phyloP scores from a whole-genome alignment of 2,888 invertebrate species.

The Chromoteleia sp. region DNA sequence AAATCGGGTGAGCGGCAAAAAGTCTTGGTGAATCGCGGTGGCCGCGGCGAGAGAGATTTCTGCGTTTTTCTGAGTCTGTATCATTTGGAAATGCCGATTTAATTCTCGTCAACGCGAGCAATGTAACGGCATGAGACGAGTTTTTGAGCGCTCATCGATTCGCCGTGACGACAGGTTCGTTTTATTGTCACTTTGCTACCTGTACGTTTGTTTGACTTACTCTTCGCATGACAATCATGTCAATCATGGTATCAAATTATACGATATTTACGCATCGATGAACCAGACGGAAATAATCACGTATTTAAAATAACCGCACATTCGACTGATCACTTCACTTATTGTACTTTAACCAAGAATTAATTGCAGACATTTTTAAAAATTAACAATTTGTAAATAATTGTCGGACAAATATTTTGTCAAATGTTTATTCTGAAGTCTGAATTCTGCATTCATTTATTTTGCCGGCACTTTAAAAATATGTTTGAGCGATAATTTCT shows the following conservation, averaged over 20 bases:
- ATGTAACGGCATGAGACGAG: conserved; percentile 47
- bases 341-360: too few relatives aligned
- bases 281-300: not conserved
- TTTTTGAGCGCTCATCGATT: conserved; percentile 48
- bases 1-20: conserved; percentile 39
- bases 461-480: too few relatives aligned
- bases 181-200: conserved; percentile 20
- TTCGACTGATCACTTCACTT: too few relatives aligned
- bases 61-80: conserved; percentile 56
- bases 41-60: conserved; percentile 47
- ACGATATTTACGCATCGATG: not conserved
- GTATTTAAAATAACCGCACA: too few relatives aligned
- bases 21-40: conserved; percentile 40
- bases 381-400: too few relatives aligned
- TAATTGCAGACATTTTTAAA: too few relatives aligned
- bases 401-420: not conserved
- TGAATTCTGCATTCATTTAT: not conserved
- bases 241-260: conserved; percentile 21
- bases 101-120: conserved; percentile 51
- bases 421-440: not conserved
- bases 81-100: conserved; percentile 54
- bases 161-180: conserved; percentile 21
- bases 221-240: not conserved
- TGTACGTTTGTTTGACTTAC: conserved; percentile 13
- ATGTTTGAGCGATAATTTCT: not conserved